Percentiles rank a stretch among this genome's conserved stretches.
These are phyloP conservation scores for Perithous albicinctus DNA, from an alignment of 2,888 invertebrate genomes.

Conservation along the genomic window DNA sequence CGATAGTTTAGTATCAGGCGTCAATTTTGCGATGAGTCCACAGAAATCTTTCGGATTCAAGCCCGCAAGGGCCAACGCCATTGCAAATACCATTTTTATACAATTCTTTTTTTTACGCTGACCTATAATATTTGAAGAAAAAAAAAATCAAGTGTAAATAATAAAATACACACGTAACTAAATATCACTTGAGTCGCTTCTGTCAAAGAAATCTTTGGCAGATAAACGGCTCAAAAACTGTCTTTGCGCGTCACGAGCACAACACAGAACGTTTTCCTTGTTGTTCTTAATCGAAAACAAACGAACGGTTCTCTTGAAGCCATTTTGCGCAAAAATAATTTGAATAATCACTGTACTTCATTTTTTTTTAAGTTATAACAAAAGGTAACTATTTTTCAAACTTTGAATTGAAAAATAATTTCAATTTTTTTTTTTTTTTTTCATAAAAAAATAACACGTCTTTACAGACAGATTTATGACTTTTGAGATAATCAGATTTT, in stretches of 20 bases:
- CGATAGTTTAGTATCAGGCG: constrained; percentile 80
- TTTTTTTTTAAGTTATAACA: too few species aligned
- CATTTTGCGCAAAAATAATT: too few species aligned
- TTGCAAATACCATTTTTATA: constrained; percentile 87
- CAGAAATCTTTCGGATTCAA: constrained; percentile 86
- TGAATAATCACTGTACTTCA: not conserved
- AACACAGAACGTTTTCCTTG: not conserved
- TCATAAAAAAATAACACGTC: not conserved
- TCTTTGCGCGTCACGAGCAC: not conserved
- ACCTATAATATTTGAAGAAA: not conserved
- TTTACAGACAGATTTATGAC: too few species aligned
- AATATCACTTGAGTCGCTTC: too few species aligned
- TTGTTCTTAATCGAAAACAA: not conserved
- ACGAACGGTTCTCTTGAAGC: not conserved
- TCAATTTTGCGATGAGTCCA: constrained; percentile 84
- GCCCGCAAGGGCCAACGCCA: constrained; percentile 87
- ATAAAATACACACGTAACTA: too few species aligned
- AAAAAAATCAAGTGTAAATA: not conserved
- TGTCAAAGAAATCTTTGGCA: too few species aligned
- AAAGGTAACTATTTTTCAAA: too few species aligned
- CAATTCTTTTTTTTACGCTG: not conserved
- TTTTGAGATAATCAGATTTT: too few species aligned
- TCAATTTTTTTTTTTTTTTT: too few species aligned
- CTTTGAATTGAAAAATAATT: too few species aligned
- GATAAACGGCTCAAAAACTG: not conserved